A percentile compares a stretch with the other conserved stretches of the same genome.
phyloP scores from a whole-genome alignment of 2,888 invertebrate genomes.

The Drosophila pullipes region DNA sequence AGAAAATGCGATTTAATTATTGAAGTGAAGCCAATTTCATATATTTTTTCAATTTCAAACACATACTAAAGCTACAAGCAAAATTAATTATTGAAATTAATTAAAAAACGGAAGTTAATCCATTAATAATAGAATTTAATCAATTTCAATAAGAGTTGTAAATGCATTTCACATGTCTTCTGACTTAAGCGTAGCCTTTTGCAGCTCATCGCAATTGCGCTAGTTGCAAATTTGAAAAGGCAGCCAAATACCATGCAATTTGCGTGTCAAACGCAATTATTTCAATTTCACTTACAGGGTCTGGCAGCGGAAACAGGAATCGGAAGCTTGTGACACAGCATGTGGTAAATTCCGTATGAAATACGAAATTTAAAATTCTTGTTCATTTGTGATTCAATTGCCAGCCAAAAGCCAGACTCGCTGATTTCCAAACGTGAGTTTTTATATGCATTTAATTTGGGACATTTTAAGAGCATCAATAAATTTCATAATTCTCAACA shows the following conservation, averaged over 20 bases:
- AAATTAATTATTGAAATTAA: conserved; percentile 10
- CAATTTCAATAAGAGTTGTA: not conserved
- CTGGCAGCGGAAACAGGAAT: conserved; percentile 49
- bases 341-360: conserved; percentile 45
- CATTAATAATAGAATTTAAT: not conserved
- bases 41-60: too few species aligned
- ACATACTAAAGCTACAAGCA: not conserved
- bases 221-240: conserved; percentile 8
- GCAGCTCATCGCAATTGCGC: conserved; percentile 7
- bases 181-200: not conserved
- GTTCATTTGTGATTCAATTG: conserved; percentile 8
- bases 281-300: conserved; percentile 19
- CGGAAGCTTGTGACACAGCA: conserved; percentile 30
- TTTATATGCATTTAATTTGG: conserved; percentile 36
- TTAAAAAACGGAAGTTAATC: not conserved
- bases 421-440: conserved; percentile 21
- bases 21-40: not conserved
- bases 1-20: not conserved
- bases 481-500: conserved; percentile 20
- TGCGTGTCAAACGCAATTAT: conserved; percentile 50
- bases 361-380: conserved; percentile 13
- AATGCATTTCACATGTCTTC: not conserved
- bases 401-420: not conserved
- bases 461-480: conserved; percentile 2
- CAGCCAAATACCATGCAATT: conserved; percentile 5